Percentiles rank a stretch among this genome's conserved stretches.
These are phyloP conservation scores for Prolemur simus DNA, from an alignment of 2,113 vertebrate genomes.

Conservation along the genomic window DNA sequence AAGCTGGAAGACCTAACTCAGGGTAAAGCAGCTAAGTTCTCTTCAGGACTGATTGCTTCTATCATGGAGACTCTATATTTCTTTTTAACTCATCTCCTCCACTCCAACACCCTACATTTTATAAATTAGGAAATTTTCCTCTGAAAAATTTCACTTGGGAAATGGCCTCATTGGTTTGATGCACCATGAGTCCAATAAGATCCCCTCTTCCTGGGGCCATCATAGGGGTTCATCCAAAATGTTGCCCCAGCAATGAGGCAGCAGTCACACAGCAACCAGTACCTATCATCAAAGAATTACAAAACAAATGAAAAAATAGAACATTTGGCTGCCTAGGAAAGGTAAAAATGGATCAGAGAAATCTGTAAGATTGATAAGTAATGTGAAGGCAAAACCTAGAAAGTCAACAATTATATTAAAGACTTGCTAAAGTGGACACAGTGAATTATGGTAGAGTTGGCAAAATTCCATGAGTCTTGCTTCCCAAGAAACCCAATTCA, in stretches of 20 bases:
- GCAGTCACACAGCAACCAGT: background rate
- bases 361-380: background rate
- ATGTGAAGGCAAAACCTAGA: background rate
- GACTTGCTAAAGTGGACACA: background rate
- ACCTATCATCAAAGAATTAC: background rate
- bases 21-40: background rate
- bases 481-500: background rate
- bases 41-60: background rate
- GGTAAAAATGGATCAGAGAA: background rate
- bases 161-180: background rate
- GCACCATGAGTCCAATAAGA: background rate
- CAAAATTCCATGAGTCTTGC: background rate
- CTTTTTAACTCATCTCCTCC: background rate
- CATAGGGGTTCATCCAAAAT: background rate
- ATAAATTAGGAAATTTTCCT: slow-evolving; percentile 4
- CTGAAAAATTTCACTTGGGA: background rate
- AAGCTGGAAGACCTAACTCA: background rate
- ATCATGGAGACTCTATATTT: background rate
- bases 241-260: background rate
- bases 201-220: background rate
- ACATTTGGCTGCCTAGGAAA: background rate
- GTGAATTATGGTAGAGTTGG: background rate
- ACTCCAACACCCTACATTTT: background rate
- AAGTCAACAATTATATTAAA: background rate
- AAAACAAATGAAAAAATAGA: background rate